Evolutionary conservation across 64 coral and sea anemone genomes (phyloP).

Genomic region (Cladopsammia gracilis): DNA sequence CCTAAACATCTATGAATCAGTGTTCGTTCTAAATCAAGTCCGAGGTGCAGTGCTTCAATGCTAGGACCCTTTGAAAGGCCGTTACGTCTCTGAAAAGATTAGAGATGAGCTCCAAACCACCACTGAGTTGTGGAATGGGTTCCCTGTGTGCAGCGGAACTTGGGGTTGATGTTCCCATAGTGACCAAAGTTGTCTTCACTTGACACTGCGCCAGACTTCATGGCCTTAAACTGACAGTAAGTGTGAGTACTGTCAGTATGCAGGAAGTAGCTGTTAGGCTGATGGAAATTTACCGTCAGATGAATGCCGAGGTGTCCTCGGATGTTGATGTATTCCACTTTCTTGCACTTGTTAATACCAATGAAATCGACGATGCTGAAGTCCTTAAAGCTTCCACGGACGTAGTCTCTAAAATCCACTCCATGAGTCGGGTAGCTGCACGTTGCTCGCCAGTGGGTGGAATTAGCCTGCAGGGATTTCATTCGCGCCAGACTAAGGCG

Average conservation of each 20-base stretch:
- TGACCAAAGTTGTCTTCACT: conserved; percentile 77
- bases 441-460: conserved; percentile 57
- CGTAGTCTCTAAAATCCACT: conserved; percentile 38
- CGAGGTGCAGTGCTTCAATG: too few relatives aligned
- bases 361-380: not conserved
- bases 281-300: conserved; percentile 29
- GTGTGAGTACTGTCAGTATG: conserved; percentile 43
- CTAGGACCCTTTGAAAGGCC: too few relatives aligned
- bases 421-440: conserved; percentile 41
- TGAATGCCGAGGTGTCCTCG: conserved; percentile 39
- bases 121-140: conserved; percentile 6
- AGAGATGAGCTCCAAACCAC: conserved; percentile 41
- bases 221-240: conserved; percentile 8
- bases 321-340: conserved; percentile 69
- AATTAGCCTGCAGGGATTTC: conserved; percentile 2
- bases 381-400: not conserved
- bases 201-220: not conserved
- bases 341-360: conserved; percentile 13
- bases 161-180: conserved; percentile 16
- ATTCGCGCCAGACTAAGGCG: conserved; percentile 29
- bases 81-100: too few relatives aligned
- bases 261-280: not conserved
- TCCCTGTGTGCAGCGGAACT: conserved; percentile 34
- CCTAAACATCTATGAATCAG: too few relatives aligned
- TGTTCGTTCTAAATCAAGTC: not conserved